phyloP scores from a whole-genome alignment of 2,113 vertebrate species.

The Glaucomys volans region DNA sequence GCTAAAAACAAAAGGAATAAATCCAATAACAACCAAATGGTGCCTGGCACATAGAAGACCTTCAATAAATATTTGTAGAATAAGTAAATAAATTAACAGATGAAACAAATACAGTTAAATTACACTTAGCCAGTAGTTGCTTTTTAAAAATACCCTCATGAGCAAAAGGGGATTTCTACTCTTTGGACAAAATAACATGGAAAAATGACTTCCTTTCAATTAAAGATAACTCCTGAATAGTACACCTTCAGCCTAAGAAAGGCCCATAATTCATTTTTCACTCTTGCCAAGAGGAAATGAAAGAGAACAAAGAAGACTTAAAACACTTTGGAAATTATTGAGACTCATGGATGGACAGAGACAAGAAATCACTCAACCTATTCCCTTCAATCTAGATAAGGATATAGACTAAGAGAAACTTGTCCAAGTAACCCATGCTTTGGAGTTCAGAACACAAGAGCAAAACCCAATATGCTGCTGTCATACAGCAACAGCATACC shows the following conservation, averaged over 20 bases:
- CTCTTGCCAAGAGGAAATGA: conserved; percentile 43
- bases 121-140: not conserved
- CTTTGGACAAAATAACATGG: not conserved
- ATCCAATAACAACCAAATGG: conserved; percentile 31
- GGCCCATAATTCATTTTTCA: not conserved
- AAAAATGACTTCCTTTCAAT: conserved; percentile 8
- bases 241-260: not conserved
- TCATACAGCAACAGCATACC: not conserved
- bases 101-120: conserved; percentile 39
- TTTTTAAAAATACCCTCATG: not conserved
- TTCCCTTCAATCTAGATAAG: conserved; percentile 19
- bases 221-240: conserved; percentile 19
- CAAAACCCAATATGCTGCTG: not conserved
- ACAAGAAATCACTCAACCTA: conserved; percentile 8
- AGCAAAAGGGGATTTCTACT: not conserved
- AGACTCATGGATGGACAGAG: not conserved
- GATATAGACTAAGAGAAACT: conserved; percentile 37
- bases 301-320: not conserved
- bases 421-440: not conserved
- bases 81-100: conserved; percentile 58
- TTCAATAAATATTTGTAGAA: conserved; percentile 53
- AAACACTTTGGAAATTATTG: conserved; percentile 46
- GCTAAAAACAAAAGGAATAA: conserved; percentile 52
- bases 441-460: not conserved
- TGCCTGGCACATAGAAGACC: not conserved